Base-by-base conservation (phyloP, 53 echinoderm and acorn worm species). In the Echinarachnius parma region DNA sequence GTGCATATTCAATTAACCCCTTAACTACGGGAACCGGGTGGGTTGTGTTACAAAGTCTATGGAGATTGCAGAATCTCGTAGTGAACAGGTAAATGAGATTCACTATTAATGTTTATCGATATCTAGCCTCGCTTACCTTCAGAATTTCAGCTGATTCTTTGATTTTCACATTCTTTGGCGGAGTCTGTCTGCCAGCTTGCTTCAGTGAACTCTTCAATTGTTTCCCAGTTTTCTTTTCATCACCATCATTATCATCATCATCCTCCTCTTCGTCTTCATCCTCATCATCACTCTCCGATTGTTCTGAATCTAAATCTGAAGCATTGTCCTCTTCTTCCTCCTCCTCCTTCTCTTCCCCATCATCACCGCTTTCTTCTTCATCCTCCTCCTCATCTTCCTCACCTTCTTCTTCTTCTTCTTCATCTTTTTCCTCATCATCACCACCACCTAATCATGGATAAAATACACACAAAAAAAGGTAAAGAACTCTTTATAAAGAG, bases 181-280 rank as follows among this genome's bases (percentile, higher is more conserved):
- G 15, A 48, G 16, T 60, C 21, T 21, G 27, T 10, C 68, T 45
- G n/a, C 26, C 54, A 33, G 21, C 66, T 34, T 78, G 69, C 64
- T 61, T 78, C 33, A 52, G 29, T 25, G 59, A 62, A 29, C 52
- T 82, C 46, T 34, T 75, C 21, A 56, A 56, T n/a, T 57, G 59
- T 19, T 48, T 81, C 65, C 5, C 57, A 72, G 48, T 60, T 61
- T 14, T 63, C 46, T 30, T 22, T 21, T 80, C 64, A 26, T 78
- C 75, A n/a, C 77, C 66, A 22, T 69, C 64, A 3, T 70, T 85
- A 35, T 66, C 77, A 44, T 58, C 69, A 22, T 62, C 64, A 9
- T 68, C 77, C 11, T 53, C 58, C 19, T 81, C 82, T n/a, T 84
- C 88, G 15, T 92, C 88, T 25, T 86, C 58, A 13, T 62, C 48